phyloP scores from a whole-genome alignment of 2,888 invertebrate species.

The Diloba caeruleocephala region DNA sequence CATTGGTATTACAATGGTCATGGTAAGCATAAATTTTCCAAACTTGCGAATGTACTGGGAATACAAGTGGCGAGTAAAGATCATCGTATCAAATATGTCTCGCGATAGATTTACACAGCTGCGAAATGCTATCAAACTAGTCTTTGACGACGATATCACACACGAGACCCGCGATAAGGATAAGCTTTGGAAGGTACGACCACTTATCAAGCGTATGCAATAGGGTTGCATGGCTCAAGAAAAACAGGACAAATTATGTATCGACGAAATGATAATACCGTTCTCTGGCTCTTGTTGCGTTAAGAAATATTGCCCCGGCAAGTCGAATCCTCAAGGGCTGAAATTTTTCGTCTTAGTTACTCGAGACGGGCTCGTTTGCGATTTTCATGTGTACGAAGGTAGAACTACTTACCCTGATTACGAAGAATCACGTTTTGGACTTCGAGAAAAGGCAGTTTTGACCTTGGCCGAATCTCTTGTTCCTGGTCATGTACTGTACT shows the following conservation, averaged over 20 bases:
- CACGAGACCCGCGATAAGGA: background rate
- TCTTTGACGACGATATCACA: constrained; percentile 6
- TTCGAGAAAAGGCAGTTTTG: constrained; percentile 3
- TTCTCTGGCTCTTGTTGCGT: constrained; percentile 18
- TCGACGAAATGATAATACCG: constrained; percentile 26
- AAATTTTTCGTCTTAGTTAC: constrained; percentile 23
- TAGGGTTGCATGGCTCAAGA: constrained; percentile 2
- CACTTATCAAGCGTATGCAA: background rate
- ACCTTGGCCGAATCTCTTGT: constrained; percentile 3
- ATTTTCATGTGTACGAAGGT: constrained; percentile 15
- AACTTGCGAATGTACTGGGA: constrained; percentile 6
- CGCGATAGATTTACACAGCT: background rate
- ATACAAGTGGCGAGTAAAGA: background rate
- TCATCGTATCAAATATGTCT: constrained; percentile 1
- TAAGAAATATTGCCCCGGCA: constrained; percentile 26
- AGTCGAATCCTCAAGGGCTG: constrained; percentile 17
- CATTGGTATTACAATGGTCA: background rate
- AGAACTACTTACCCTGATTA: constrained; percentile 6
- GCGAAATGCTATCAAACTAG: constrained; percentile 5
- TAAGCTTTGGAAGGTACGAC: constrained; percentile 8
- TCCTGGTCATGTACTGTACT: constrained; percentile 8
- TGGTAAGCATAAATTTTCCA: constrained; percentile 1
- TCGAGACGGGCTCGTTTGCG: constrained; percentile 8
- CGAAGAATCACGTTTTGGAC: background rate
- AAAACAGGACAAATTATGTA: background rate